Percentiles rank a stretch among this genome's conserved stretches.
Evolutionary conservation across 2,797 vertebrate genomes (phyloP).

Genomic region (Alouatta caraya): DNA sequence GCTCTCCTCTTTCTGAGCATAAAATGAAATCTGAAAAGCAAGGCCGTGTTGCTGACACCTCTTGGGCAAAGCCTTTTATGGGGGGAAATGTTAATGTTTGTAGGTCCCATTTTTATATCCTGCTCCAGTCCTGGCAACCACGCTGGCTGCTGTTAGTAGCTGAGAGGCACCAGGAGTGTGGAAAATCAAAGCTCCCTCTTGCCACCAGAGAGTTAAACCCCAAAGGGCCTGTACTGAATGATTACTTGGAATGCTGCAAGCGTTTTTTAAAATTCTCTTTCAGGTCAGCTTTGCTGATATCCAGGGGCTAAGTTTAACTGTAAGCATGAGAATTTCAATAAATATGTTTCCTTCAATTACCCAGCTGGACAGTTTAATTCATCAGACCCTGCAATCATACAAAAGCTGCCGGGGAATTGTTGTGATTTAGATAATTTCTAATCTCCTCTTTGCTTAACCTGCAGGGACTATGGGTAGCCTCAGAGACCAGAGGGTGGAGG

Average conservation of each 20-base stretch:
- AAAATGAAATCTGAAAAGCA: slow-evolving; percentile 57
- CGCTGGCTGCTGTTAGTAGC: background rate
- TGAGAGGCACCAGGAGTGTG: background rate
- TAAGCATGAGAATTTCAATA: slow-evolving; percentile 72
- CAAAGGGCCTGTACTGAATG: slow-evolving; percentile 4
- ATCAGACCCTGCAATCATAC: slow-evolving; percentile 70
- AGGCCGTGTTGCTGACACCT: slow-evolving; percentile 33
- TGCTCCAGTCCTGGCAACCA: background rate
- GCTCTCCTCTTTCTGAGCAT: slow-evolving; percentile 6
- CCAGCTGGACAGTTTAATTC: slow-evolving; percentile 73
- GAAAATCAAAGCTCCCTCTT: slow-evolving; percentile 47
- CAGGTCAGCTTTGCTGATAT: slow-evolving; percentile 73
- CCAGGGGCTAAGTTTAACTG: slow-evolving; percentile 67
- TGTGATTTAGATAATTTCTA: slow-evolving; percentile 75
- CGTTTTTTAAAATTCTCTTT: slow-evolving; percentile 55
- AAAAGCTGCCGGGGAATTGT: slow-evolving; percentile 70
- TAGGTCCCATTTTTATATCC: background rate
- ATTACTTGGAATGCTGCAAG: slow-evolving; percentile 64
- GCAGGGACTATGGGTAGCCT: slow-evolving; percentile 15
- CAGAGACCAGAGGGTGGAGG: background rate
- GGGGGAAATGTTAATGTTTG: background rate
- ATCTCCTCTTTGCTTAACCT: slow-evolving; percentile 73
- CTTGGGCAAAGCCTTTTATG: slow-evolving; percentile 47
- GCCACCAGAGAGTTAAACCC: slow-evolving; percentile 58
- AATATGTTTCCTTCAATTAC: slow-evolving; percentile 78